Base-by-base conservation (phyloP, 2,888 invertebrate species). In the Trichacis sp. region DNA sequence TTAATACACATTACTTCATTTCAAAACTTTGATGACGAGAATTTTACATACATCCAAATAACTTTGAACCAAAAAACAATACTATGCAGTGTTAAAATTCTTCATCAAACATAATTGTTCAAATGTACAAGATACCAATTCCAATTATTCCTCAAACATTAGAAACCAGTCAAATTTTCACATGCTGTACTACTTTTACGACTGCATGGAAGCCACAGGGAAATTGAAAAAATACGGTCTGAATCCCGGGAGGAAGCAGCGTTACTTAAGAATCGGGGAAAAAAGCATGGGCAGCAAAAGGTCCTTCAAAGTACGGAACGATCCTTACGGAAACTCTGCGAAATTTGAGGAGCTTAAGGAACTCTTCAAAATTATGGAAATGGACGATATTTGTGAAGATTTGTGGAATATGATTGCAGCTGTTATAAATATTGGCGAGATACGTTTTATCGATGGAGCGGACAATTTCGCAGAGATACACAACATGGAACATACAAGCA, bases 111-210 rank as follows among this genome's bases (percentile, higher is more conserved):
- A n/a, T n/a, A n/a, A n/a, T n/a, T n/a, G n/a, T n/a, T n/a, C n/a
- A n/a, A n/a, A n/a, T n/a, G n/a, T n/a, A n/a, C n/a, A n/a, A n/a
- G n/a, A n/a, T n/a, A n/a, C n/a, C n/a, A n/a, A n/a, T n/a, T n/a
- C n/a, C n/a, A n/a, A n/a, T n/a, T n/a, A n/a, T n/a, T n/a, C n/a
- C n/a, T n/a, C n/a, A n/a, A n/a, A n/a, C n/a, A n/a, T n/a, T n/a
- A 94, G 95, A 87, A 88, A 88, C 64, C 95, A 96, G 82, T 91
- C 94, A 50, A 97, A 95, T 79, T 97, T 95, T 80, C 92, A 96
- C 82, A 89, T 95, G 17, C 89, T 97, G 68, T 96, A 97, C 85
- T 96, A 94, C 80, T 90, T 96, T 71, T 95, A 95, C 83, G 95
- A 96, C 79, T 93, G 91, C 2, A 88, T 96, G 80, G 90, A 91